phyloP scores from a whole-genome alignment of 2,888 invertebrate species.

The Resseliella maxima region DNA sequence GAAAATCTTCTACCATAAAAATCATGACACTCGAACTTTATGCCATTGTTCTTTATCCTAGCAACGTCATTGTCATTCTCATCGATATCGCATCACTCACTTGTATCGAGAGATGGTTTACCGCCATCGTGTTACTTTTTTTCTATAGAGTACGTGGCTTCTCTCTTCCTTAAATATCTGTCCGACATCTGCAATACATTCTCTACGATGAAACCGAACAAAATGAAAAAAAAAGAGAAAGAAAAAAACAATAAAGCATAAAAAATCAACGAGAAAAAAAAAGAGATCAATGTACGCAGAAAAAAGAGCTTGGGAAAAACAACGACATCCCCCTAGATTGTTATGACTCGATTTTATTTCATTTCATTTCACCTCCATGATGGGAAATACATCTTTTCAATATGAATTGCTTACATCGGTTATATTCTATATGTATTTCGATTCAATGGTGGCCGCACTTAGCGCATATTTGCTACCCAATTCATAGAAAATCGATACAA shows the following conservation, averaged over 20 bases:
- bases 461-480: slow-evolving; percentile 46
- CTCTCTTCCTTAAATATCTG: slow-evolving; percentile 11
- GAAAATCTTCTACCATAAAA: slow-evolving; percentile 56
- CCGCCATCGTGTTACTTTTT: not conserved
- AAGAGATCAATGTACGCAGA: not conserved
- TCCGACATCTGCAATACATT: slow-evolving; percentile 41
- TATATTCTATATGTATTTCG: not conserved
- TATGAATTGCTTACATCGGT: slow-evolving; percentile 9
- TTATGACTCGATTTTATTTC: slow-evolving; percentile 57
- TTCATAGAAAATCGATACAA: slow-evolving; percentile 20
- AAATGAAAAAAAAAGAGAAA: not conserved
- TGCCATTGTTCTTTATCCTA: slow-evolving; percentile 45
- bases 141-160: not conserved
- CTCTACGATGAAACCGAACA: not conserved
- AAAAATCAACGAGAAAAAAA: not conserved
- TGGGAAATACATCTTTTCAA: slow-evolving; percentile 24
- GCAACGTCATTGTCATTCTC: slow-evolving; percentile 31
- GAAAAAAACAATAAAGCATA: not conserved
- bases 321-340: slow-evolving; percentile 49
- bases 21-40: slow-evolving; percentile 57
- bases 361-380: slow-evolving; percentile 57
- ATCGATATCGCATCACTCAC: slow-evolving; percentile 28
- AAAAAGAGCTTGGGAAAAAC: not conserved
- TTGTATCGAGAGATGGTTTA: slow-evolving; percentile 42
- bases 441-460: not conserved